Evolutionary conservation across 2,113 vertebrate species (phyloP).

Genomic region (Rhodinocichla rosea): DNA sequence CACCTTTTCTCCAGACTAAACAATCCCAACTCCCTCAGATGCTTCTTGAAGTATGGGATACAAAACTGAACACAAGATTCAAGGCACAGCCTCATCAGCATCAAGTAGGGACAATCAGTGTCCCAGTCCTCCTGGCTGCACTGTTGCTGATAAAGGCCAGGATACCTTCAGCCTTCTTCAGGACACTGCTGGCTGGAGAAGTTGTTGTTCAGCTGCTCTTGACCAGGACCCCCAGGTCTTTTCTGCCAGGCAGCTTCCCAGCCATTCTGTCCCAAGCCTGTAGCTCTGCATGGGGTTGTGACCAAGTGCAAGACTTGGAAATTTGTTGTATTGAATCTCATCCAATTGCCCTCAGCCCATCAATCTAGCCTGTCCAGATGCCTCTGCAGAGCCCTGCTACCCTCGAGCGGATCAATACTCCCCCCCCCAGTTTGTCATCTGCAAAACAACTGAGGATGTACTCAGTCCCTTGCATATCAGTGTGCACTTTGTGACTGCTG

Average conservation of each 20-base stretch:
- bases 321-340: not conserved
- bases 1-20: not conserved
- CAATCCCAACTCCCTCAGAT: not conserved
- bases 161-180: not conserved
- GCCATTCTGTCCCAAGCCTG: not conserved
- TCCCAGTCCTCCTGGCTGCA: not conserved
- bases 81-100: not conserved
- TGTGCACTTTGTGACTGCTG: not conserved
- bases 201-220: not conserved
- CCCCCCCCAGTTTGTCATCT: not conserved
- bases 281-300: not conserved
- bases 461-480: fast-evolving
- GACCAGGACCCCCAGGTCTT: not conserved
- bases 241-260: not conserved
- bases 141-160: not conserved
- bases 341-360: not conserved
- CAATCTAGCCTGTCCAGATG: not conserved
- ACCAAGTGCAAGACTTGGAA: not conserved
- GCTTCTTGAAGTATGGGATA: not conserved
- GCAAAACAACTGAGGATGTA: not conserved
- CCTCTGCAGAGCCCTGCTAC: not conserved
- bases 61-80: not conserved
- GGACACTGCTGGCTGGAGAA: not conserved
- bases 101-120: too few species aligned
- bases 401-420: not conserved